Evolutionary conservation across 2,797 vertebrate species (phyloP).

Genomic region (Lutjanus argentimaculatus): DNA sequence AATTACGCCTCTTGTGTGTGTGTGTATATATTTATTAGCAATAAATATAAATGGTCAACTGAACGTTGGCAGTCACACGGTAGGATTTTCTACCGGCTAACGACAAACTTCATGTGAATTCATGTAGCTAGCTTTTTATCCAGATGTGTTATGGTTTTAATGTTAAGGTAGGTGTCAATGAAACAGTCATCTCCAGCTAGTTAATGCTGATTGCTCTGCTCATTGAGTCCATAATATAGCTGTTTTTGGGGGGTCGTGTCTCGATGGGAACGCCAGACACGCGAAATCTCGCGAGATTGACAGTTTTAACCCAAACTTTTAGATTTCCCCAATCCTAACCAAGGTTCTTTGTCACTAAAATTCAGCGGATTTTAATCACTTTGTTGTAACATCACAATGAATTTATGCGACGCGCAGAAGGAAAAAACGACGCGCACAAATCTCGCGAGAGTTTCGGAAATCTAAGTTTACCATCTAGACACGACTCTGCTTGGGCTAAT

Average conservation of each 20-base stretch:
- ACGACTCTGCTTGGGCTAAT: neutral
- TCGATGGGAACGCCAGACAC: too few species aligned
- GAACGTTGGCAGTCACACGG: neutral
- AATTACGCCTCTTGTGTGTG: rapidly evolving
- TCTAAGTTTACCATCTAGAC: too few species aligned
- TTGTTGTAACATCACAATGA: too few species aligned
- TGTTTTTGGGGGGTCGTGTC: neutral
- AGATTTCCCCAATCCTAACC: too few species aligned
- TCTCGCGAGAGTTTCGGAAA: too few species aligned
- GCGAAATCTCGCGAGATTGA: too few species aligned
- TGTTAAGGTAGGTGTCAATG: neutral
- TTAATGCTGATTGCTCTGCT: too few species aligned
- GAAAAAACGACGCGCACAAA: too few species aligned
- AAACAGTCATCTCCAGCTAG: neutral
- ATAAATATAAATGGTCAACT: neutral
- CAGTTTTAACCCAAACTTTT: too few species aligned
- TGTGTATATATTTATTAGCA: neutral
- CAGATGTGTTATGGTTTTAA: neutral
- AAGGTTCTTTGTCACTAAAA: too few species aligned
- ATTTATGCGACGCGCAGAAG: too few species aligned
- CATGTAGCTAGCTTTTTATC: neutral
- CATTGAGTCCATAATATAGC: neutral
- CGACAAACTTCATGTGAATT: neutral
- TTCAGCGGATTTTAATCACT: too few species aligned
- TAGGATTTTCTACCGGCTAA: constrained; percentile 16